Base-by-base conservation (phyloP, 2,797 vertebrate genomes). In the Chlorospingus flavigularis region DNA sequence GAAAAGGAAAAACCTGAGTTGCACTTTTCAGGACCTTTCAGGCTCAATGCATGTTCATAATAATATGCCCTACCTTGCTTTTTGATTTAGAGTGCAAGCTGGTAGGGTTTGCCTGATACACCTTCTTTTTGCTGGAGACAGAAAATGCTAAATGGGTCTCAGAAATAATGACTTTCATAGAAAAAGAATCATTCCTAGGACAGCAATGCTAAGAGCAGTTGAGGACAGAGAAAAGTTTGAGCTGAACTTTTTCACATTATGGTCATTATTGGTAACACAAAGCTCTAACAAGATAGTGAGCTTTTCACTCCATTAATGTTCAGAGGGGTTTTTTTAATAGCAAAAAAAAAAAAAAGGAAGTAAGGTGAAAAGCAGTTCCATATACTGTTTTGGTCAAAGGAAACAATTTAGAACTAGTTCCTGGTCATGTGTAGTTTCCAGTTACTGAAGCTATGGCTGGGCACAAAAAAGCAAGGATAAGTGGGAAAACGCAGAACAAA, bases 11-110 rank as follows among this genome's bases (percentile, higher is more conserved):
- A 90, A 66, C 12, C 61, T 45, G n/a, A 55, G 26, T 33, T 81
- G 11, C 14, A 51, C 19, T 91, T 96, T 92, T 86, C 62, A 75
- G 33, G 73, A 75, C 31, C 57, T 35, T 74, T 82, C 50, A 78
- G 58, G n/a, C 42, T 94, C 70, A 55, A 28, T 73, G 7, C 1
- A 12, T 55, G 62, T 35, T 93, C 79, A 47, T 84, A 88, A 86
- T 72, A 90, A 66, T 80, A 24, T 66, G 13, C 62, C 28, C 21
- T 90, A 40, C 23, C 70, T 88, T 77, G 35, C 48, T 88, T 33
- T 83, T 84, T 94, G 86, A 95, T 94, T 88, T 77, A 65, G 57
- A 72, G 47, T 50, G 31, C 42, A 66, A 80, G 66, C 23, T 86
- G n/a, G 57, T 39, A 77, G 13, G 4, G 15, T 83, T 86, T 92